Evolutionary conservation across 2,888 invertebrate genomes (phyloP).

Genomic region (Tricholauxania praeusta): DNA sequence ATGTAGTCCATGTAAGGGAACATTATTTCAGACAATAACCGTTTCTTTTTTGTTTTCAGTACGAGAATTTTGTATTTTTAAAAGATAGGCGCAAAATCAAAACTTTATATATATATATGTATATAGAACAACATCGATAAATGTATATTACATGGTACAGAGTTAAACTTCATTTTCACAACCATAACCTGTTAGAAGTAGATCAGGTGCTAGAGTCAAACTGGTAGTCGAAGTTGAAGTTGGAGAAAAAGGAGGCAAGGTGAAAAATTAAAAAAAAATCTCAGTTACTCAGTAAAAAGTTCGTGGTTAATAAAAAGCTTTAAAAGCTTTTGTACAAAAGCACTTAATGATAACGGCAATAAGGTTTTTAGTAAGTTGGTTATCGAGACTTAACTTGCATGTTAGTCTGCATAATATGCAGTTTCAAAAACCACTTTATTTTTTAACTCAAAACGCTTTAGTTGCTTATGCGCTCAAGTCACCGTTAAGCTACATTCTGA

Average conservation of each 20-base stretch:
- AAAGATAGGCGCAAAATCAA: conserved; percentile 22
- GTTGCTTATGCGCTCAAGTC: too few relatives aligned
- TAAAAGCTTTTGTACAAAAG: not conserved
- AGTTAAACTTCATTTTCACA: conserved; percentile 20
- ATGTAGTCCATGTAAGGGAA: too few relatives aligned
- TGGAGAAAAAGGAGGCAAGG: conserved; percentile 8
- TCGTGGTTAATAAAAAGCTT: conserved; percentile 11
- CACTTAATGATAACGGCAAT: too few relatives aligned
- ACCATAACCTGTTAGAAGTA: conserved; percentile 20
- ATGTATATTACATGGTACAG: conserved; percentile 19
- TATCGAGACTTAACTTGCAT: too few relatives aligned
- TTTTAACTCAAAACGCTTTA: too few relatives aligned
- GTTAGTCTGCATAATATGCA: too few relatives aligned
- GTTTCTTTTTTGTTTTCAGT: not conserved
- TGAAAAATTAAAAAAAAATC: conserved; percentile 21
- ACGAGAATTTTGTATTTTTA: conserved; percentile 1
- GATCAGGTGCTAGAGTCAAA: conserved; percentile 19
- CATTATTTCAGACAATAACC: conserved; percentile 5
- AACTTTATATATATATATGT: conserved; percentile 1
- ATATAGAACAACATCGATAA: conserved; percentile 31
- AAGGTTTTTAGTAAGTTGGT: too few relatives aligned
- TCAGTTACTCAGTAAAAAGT: conserved; percentile 27
- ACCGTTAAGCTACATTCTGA: conserved; percentile 14
- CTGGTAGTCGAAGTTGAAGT: conserved; percentile 18
- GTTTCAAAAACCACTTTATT: too few relatives aligned